Evolutionary conservation across 30 jellyfish, hydroid and myxozoan species (phyloP), one percentile per base, ranked within the genome.

Genomic region (Turritopsis rubra): DNA sequence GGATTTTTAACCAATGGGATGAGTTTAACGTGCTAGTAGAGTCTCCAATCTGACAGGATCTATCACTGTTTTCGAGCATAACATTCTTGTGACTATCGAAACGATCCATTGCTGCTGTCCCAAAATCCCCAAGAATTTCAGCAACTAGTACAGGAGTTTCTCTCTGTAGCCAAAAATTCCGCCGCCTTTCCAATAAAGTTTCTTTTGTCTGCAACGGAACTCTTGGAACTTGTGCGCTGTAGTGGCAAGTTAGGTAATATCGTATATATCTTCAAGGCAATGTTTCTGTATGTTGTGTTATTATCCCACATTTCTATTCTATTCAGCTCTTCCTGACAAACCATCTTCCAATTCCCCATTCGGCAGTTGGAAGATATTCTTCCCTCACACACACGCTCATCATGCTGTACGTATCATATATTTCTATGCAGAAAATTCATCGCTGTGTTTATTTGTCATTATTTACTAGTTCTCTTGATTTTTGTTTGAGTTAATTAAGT

Each of bases 171-270:
- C 72, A 54, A 54, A 54, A n/a, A 54, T 54, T n/a, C n/a, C 18
- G 18, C n/a, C 72, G 18, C 72, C 72, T 54, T 54, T 54, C 72
- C n/a, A n/a, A n/a, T n/a, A n/a, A n/a, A 16, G 19, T 54, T 54
- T n/a, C n/a, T 54, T 18, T 54, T 54, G 72, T 54, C 72, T 16
- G n/a, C 19, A 16, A n/a, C n/a, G 18, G 18, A 16, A 54, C 72
- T 54, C n/a, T 54, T 54, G 18, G 72, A n/a, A n/a, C n/a, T 54
- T 54, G 72, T n/a, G 72, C n/a, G 72, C n/a, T 54, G 72, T 54
- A 54, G 72, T 16, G n/a, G 72, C 72, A 54, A 54, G 72, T 54
- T 18, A 16, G 72, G 72, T 54, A 54, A n/a, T 16, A 54, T 18
- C 72, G n/a, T 54, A 54, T 16, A 54, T n/a, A 54, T 54, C n/a